These are phyloP conservation scores for Lepidotrigona ventralis DNA, from an alignment of 1,140 invertebrate species.

Conservation along the genomic window DNA sequence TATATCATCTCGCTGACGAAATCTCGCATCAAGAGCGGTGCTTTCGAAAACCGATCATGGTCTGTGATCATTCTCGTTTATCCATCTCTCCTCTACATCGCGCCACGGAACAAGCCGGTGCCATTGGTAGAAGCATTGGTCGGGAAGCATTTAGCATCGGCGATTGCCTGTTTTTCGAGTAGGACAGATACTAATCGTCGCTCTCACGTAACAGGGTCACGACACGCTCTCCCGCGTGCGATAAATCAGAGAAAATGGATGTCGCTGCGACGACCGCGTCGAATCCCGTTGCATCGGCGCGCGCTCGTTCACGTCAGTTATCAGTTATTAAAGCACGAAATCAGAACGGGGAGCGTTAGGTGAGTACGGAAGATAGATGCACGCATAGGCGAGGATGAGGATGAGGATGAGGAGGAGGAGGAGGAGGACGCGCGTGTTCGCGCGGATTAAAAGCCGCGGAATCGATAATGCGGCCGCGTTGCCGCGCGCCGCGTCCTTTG, in stretches of 20 bases:
- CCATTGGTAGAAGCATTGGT: neutral
- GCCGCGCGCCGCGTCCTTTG: slow-evolving; percentile 21
- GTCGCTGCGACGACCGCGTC: neutral
- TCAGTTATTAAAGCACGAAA: slow-evolving; percentile 33
- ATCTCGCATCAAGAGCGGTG: too few relatives aligned
- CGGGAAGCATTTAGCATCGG: neutral
- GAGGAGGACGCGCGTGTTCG: neutral
- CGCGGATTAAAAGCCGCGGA: slow-evolving; percentile 44
- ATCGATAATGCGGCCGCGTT: slow-evolving; percentile 31
- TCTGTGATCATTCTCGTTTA: too few relatives aligned
- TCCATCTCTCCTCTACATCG: neutral
- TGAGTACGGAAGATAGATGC: too few relatives aligned
- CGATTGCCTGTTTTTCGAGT: neutral
- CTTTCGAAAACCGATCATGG: too few relatives aligned
- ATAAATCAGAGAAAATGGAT: slow-evolving; percentile 30
- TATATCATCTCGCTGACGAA: too few relatives aligned
- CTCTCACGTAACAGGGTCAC: slow-evolving; percentile 17
- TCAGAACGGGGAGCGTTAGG: neutral
- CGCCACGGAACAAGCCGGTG: neutral
- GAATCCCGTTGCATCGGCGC: neutral
- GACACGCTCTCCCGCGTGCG: slow-evolving; percentile 15
- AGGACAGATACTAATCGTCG: neutral
- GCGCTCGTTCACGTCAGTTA: neutral
- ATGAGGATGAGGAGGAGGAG: neutral
- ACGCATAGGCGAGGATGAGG: neutral